Base-by-base conservation (phyloP, 1,140 invertebrate species). In the Drosophila nigrodunni region DNA sequence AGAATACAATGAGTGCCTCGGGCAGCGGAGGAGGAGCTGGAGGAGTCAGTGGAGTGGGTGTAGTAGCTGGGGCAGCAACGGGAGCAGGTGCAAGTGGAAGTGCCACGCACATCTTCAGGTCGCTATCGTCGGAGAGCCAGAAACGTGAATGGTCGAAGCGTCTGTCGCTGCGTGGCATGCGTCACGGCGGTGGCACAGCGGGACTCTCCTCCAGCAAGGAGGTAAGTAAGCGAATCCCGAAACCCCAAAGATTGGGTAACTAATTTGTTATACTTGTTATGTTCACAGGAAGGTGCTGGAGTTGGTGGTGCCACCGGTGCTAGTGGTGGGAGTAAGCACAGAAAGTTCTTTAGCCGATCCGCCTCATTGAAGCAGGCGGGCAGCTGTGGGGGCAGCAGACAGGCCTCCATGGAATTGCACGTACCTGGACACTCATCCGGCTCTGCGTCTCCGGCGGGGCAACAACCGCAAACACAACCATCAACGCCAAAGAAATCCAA, bases 401-500 rank as follows among this genome's bases (percentile, higher is more conserved):
- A 90, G 74, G 46, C 81, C 58, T 82, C 91, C 43, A 77, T 92
- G 78, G 92, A 92, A 73, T 77, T 89, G 69, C 90, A 80, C 82
- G 89, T 87, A 87, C 92, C 43, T 77, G 87, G 82, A 44, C 87
- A 82, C 64, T 74, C 80, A 15, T 61, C 78, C 39, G 30, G 82
- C 66, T 76, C 87, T 13, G 79, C 71, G 0, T 82, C 86, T 5
- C 79, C 79, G 89, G 49, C 92, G 4, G 60, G 64, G 3, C 57
- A 43, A n/a, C 73, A 78, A 41, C 37, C 93, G n/a, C 94, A 94
- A 21, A 94, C 93, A 2, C 94, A 94, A 18, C 93, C 94, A 6
- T 94, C 94, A 85, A 97, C 94, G 43, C 93, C 94, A 30, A 95
- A 95, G 92, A 97, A 97, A 91, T 97, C 96, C 77, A 97, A 97